Evolutionary conservation across 2,888 invertebrate genomes (phyloP).

Genomic region (Molanna angustata): DNA sequence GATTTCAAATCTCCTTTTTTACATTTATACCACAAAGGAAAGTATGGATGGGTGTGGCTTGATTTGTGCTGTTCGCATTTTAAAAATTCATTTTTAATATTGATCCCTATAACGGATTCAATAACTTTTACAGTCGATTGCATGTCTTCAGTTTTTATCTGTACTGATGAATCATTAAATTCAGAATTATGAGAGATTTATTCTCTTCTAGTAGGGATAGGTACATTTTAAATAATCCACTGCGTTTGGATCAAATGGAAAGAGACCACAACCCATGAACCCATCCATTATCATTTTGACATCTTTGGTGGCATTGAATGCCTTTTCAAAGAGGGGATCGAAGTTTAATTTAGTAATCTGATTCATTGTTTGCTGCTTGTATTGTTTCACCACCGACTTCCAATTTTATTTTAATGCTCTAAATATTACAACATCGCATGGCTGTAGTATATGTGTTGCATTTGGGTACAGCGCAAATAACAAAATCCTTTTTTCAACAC

Average conservation of each 20-base stretch:
- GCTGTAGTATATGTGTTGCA: slow-evolving; percentile 36
- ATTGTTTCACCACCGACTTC: slow-evolving; percentile 19
- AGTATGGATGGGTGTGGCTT: slow-evolving; percentile 2
- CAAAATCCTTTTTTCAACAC: slow-evolving; percentile 33
- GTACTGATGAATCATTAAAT: neutral
- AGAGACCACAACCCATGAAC: neutral
- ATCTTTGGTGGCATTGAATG: neutral
- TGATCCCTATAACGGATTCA: neutral
- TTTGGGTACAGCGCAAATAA: slow-evolving; percentile 34
- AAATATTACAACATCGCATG: slow-evolving; percentile 35
- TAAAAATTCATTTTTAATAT: slow-evolving; percentile 3
- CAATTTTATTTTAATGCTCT: slow-evolving; percentile 30
- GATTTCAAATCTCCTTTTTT: neutral
- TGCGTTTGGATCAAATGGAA: slow-evolving; percentile 6
- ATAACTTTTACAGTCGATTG: neutral
- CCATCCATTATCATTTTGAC: neutral
- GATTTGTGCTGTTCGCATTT: neutral
- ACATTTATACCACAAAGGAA: neutral
- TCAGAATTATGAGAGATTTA: neutral
- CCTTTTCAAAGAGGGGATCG: neutral
- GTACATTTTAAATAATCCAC: slow-evolving; percentile 4
- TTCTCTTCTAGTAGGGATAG: slow-evolving; percentile 2
- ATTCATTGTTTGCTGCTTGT: neutral
- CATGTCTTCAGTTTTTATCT: slow-evolving; percentile 1
- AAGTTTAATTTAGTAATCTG: slow-evolving; percentile 5